Evolutionary conservation across 1,140 invertebrate genomes (phyloP).

Genomic region (Araneus ventricosus): DNA sequence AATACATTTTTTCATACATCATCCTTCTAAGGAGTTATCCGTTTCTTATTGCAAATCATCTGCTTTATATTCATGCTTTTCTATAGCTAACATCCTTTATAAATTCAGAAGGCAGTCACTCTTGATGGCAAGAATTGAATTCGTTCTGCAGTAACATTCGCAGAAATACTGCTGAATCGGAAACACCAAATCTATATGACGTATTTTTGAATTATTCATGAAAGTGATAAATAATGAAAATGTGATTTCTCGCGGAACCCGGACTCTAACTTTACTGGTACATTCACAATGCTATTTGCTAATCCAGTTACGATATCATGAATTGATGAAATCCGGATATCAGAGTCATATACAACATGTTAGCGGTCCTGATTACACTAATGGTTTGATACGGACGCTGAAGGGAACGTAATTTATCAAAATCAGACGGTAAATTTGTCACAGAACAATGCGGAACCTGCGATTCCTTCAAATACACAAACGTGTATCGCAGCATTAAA

Average conservation of each 20-base stretch:
- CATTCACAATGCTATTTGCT: not conserved
- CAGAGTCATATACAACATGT: constrained; percentile 23
- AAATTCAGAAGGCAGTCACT: not conserved
- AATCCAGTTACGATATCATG: constrained; percentile 17
- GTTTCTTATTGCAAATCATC: no score
- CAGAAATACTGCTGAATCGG: not conserved
- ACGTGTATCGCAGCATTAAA: not conserved
- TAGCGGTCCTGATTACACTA: constrained; percentile 12
- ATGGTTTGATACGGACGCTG: constrained; percentile 20
- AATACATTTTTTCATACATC: no score
- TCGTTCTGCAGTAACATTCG: not conserved
- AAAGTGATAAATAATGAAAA: constrained; percentile 33
- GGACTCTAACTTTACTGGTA: not conserved
- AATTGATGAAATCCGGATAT: constrained; percentile 34
- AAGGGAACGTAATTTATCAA: constrained; percentile 24
- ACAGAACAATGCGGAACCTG: constrained; percentile 4
- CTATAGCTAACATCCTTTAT: not conserved
- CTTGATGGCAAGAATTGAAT: not conserved
- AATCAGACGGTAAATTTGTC: constrained; percentile 7
- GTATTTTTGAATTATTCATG: constrained; percentile 27
- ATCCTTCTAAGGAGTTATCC: no score
- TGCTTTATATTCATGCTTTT: not conserved
- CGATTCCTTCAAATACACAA: not conserved
- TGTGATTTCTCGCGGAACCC: not conserved
- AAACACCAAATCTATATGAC: not conserved